Evolutionary conservation across 2,113 vertebrate species (phyloP).

Genomic region (Prinia subflava): DNA sequence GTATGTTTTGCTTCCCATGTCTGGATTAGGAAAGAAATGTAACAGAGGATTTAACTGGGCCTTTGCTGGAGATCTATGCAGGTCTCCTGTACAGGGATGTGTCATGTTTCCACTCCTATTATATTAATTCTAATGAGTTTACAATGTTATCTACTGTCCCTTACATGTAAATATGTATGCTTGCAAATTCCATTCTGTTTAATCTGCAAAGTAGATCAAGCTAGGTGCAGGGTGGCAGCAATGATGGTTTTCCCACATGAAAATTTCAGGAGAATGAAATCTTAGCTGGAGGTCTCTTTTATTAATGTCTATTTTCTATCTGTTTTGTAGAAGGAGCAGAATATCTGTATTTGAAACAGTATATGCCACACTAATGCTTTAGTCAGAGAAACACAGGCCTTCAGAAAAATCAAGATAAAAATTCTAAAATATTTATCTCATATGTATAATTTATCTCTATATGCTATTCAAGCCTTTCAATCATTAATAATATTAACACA

Average conservation of each 20-base stretch:
- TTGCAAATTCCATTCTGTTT: not conserved
- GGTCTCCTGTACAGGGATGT: not conserved
- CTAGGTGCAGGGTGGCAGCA: not conserved
- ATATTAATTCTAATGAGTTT: not conserved
- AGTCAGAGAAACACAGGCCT: not conserved
- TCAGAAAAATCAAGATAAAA: constrained; percentile 1
- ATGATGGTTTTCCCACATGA: not conserved
- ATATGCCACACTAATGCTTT: not conserved
- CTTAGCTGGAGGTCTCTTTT: not conserved
- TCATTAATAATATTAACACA: not conserved
- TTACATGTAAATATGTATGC: constrained; percentile 25
- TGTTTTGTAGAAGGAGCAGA: not conserved
- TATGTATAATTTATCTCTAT: not conserved
- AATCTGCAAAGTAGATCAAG: not conserved
- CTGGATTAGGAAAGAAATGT: not conserved
- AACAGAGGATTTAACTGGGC: not conserved
- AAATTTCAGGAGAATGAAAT: not conserved
- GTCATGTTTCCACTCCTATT: not conserved
- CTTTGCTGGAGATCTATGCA: not conserved
- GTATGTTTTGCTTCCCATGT: not conserved
- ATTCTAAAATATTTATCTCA: not conserved
- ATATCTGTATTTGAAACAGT: not conserved
- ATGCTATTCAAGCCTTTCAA: not conserved
- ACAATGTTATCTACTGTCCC: not conserved
- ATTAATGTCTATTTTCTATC: not conserved